phyloP scores from a whole-genome alignment of 2,113 vertebrate genomes.

The Pluvianellus socialis region DNA sequence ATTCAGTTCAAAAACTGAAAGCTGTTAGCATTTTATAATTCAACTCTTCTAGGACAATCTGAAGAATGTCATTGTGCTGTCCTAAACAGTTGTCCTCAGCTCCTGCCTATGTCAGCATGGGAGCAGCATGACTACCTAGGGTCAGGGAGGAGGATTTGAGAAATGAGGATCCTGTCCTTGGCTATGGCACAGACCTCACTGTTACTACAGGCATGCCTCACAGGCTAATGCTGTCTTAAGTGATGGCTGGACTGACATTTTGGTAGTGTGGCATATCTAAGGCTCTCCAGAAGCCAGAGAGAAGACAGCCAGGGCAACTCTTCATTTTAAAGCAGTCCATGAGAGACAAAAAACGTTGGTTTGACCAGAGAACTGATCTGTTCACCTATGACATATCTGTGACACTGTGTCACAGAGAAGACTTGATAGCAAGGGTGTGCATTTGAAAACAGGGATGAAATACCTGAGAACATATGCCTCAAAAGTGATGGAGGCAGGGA shows the following conservation, averaged over 20 bases:
- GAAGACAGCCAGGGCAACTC: background rate
- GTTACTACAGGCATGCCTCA: background rate
- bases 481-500: background rate
- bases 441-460: background rate
- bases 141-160: background rate
- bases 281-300: background rate
- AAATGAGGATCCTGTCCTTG: background rate
- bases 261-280: background rate
- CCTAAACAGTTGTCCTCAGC: no score
- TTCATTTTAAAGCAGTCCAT: background rate
- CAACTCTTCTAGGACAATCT: background rate
- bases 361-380: background rate
- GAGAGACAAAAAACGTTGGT: background rate
- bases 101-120: background rate
- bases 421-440: background rate
- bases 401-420: background rate
- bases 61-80: background rate
- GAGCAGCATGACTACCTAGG: background rate
- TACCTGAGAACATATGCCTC: background rate
- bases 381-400: background rate
- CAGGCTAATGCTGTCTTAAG: background rate
- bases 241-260: background rate
- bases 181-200: background rate
- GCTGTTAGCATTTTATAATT: background rate
- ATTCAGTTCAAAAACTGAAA: background rate